Percentiles rank a stretch among this genome's conserved stretches.
phyloP scores from a whole-genome alignment of 2,113 vertebrate species.

The Mustelus asterias region DNA sequence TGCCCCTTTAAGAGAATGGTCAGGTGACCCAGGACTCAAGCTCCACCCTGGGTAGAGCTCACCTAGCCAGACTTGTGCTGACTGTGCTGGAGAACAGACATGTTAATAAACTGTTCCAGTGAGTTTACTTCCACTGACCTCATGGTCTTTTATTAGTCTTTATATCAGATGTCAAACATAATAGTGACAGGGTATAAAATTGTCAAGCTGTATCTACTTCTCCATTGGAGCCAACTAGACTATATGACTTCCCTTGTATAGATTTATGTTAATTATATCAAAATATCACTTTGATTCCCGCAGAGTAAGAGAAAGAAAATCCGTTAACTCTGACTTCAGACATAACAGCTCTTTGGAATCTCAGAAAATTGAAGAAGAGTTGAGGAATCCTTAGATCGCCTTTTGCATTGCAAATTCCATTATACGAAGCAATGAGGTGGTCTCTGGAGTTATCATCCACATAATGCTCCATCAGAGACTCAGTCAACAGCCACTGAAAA shows the following conservation, averaged over 20 bases:
- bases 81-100: too few relatives aligned
- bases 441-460: neutral
- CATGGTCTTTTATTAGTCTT: too few relatives aligned
- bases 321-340: neutral
- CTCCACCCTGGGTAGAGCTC: too few relatives aligned
- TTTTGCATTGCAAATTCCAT: neutral
- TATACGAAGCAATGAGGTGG: neutral
- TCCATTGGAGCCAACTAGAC: neutral
- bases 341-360: neutral
- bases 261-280: neutral
- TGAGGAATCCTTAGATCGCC: neutral
- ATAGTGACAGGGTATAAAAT: neutral
- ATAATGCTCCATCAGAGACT: neutral
- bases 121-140: too few relatives aligned
- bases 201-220: neutral
- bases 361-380: neutral
- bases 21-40: too few relatives aligned
- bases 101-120: too few relatives aligned
- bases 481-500: neutral
- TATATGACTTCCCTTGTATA: neutral
- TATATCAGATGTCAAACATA: too few relatives aligned
- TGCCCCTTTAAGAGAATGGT: too few relatives aligned
- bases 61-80: too few relatives aligned
- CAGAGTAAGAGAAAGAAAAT: neutral
- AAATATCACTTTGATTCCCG: neutral